A percentile compares a stretch with the other conserved stretches of the same genome.
phyloP scores from a whole-genome alignment of 1,140 invertebrate genomes.

The Myzus persicae region DNA sequence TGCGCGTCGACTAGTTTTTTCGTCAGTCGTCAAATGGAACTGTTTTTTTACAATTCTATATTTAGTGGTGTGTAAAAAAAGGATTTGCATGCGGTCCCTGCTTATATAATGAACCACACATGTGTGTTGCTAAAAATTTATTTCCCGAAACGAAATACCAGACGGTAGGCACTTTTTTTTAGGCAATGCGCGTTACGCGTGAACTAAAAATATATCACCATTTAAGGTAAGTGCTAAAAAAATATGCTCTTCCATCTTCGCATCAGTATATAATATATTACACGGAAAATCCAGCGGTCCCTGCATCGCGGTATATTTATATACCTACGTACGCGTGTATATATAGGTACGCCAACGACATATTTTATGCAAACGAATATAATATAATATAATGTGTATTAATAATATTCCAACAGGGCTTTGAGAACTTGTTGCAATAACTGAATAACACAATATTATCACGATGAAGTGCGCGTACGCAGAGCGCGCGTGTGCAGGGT shows the following conservation, averaged over 20 bases:
- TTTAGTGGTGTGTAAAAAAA: slow-evolving; percentile 54
- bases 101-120: slow-evolving; percentile 47
- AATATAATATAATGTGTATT: not conserved
- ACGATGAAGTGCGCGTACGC: not conserved
- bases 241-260: slow-evolving; percentile 27
- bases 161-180: slow-evolving; percentile 50
- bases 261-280: not conserved
- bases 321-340: too few relatives aligned
- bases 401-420: slow-evolving; percentile 10
- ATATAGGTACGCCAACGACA: not conserved
- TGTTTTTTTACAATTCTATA: slow-evolving; percentile 57
- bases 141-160: slow-evolving; percentile 57
- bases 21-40: slow-evolving; percentile 53
- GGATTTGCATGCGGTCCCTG: slow-evolving; percentile 58
- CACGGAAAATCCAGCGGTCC: not conserved
- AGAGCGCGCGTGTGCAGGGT: slow-evolving; percentile 48
- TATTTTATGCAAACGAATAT: not conserved
- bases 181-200: slow-evolving; percentile 30
- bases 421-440: slow-evolving; percentile 56
- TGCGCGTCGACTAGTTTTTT: slow-evolving; percentile 43
- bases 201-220: slow-evolving; percentile 57
- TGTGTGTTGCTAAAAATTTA: slow-evolving; percentile 59
- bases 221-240: slow-evolving; percentile 55
- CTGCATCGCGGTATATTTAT: not conserved
- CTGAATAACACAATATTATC: not conserved